These are phyloP conservation scores for Cassiopea andromeda DNA, from an alignment of 30 jellyfish, hydroid and myxozoan species.

Conservation along the genomic window DNA sequence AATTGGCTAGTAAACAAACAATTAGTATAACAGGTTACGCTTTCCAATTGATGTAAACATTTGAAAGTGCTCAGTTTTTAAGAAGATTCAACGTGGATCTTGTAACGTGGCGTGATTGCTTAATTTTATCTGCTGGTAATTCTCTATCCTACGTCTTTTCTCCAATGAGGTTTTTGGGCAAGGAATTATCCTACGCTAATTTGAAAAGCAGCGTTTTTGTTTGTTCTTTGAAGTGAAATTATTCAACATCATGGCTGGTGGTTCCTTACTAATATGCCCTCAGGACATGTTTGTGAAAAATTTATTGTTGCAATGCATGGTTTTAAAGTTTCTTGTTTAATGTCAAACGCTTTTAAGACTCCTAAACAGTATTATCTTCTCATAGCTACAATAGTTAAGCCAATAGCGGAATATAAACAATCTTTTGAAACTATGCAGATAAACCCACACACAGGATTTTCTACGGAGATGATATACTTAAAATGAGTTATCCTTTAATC, in stretches of 20 bases:
- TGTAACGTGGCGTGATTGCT: too few relatives aligned
- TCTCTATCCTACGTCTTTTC: too few relatives aligned
- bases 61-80: too few relatives aligned
- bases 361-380: not conserved
- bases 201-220: too few relatives aligned
- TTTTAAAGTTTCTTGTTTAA: not conserved
- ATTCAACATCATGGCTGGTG: not conserved
- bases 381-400: not conserved
- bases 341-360: not conserved
- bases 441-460: conserved; percentile 3
- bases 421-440: not conserved
- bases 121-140: too few relatives aligned
- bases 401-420: not conserved
- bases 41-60: too few relatives aligned
- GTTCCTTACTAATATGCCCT: not conserved
- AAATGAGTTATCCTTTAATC: not conserved
- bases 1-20: too few relatives aligned
- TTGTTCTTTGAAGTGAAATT: not conserved
- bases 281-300: not conserved
- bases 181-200: too few relatives aligned
- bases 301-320: not conserved
- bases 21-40: too few relatives aligned
- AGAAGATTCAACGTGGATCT: too few relatives aligned
- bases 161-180: too few relatives aligned
- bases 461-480: not conserved